These are phyloP conservation scores for Danio albolineatus DNA, from an alignment of 2,797 vertebrate species.

Conservation along the genomic window DNA sequence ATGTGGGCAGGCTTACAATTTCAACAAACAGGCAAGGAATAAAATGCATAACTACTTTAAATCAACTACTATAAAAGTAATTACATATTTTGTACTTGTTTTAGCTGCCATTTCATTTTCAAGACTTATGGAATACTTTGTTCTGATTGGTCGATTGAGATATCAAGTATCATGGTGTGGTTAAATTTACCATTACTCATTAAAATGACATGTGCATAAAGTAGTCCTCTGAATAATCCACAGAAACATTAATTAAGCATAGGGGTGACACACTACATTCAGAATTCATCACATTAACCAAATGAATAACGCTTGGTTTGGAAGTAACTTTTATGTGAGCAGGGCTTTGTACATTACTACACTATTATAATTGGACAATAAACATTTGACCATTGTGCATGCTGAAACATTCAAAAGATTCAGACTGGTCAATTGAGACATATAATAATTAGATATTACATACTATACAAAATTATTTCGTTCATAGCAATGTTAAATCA, in stretches of 20 bases:
- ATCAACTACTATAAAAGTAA: slow-evolving; percentile 21
- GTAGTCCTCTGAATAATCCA: too few relatives aligned
- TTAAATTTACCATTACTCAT: not conserved
- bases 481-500: too few relatives aligned
- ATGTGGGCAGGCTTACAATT: slow-evolving; percentile 12
- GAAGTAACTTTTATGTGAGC: slow-evolving; percentile 1
- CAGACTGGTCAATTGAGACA: too few relatives aligned
- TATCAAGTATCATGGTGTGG: not conserved
- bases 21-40: slow-evolving; percentile 27
- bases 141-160: slow-evolving; percentile 18
- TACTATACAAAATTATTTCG: too few relatives aligned
- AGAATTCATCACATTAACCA: slow-evolving; percentile 1
- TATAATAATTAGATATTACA: too few relatives aligned
- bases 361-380: not conserved
- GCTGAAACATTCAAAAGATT: too few relatives aligned
- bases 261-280: not conserved
- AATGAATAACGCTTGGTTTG: not conserved
- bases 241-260: not conserved
- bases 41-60: slow-evolving; percentile 35
- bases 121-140: not conserved
- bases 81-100: slow-evolving; percentile 50
- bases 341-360: not conserved
- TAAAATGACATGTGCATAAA: too few relatives aligned
- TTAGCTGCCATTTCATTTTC: not conserved
- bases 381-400: not conserved